Evolutionary conservation across 2,113 vertebrate species (phyloP).

Genomic region (Climacteris rufus): DNA sequence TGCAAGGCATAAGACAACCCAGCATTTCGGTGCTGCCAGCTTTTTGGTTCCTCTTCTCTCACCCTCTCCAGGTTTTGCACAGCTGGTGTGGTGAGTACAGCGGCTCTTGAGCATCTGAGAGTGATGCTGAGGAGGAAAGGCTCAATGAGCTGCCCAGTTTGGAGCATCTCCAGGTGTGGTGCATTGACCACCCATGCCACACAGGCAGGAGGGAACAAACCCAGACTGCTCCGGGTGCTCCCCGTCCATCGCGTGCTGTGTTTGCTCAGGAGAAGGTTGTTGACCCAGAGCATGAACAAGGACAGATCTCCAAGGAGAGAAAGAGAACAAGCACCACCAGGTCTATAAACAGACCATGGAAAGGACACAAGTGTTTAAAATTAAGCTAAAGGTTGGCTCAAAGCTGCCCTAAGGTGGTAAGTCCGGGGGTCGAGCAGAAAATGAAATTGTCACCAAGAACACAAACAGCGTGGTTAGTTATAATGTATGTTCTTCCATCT

Average conservation of each 20-base stretch:
- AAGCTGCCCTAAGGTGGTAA: background rate
- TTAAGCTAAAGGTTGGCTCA: background rate
- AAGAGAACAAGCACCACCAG: background rate
- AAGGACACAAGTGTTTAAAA: background rate
- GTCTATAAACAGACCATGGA: background rate
- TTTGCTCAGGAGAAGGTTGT: background rate
- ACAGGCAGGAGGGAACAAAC: background rate
- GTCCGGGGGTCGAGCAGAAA: background rate
- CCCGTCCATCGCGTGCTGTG: rapidly evolving
- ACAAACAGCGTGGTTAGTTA: background rate
- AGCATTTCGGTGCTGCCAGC: background rate
- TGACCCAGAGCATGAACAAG: rapidly evolving
- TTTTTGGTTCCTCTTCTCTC: background rate
- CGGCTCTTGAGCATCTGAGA: rapidly evolving
- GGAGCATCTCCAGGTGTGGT: background rate
- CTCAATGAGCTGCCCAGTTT: background rate
- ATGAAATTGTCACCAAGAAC: background rate
- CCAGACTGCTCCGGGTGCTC: rapidly evolving
- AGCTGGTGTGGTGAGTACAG: background rate
- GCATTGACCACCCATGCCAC: background rate
- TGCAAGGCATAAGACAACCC: background rate
- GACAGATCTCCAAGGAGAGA: background rate
- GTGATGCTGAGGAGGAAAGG: background rate
- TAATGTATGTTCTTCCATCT: background rate
- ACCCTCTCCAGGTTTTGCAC: background rate